Conservation (phyloP, 92 coral and sea anemone genomes). For the Desmophyllum pertusum region DNA sequence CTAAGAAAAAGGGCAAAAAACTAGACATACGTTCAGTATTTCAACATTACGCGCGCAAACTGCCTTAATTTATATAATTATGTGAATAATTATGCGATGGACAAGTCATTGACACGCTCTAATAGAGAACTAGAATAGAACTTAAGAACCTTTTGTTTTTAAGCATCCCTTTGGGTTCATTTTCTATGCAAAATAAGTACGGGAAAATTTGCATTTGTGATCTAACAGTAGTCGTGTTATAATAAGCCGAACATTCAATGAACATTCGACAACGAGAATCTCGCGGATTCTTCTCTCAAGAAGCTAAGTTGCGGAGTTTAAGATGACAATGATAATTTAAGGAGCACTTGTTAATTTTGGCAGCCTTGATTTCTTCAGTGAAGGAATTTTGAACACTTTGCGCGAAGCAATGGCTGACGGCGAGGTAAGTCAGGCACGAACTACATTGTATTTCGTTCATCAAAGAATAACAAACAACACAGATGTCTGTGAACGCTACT, state of each 20-base stretch:
- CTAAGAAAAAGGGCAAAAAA: background rate
- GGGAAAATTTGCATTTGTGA: slow-evolving; percentile 37
- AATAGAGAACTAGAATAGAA: background rate
- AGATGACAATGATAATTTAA: background rate
- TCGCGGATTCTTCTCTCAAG: background rate
- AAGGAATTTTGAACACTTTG: slow-evolving; percentile 17
- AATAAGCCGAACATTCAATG: background rate
- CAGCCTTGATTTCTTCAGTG: background rate
- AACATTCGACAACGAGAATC: background rate
- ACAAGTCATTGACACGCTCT: slow-evolving; percentile 2
- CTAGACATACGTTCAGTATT: background rate
- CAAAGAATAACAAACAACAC: background rate
- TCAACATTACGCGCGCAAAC: slow-evolving; percentile 10
- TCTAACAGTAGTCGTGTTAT: background rate
- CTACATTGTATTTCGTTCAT: too few species aligned
- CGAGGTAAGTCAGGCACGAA: slow-evolving; percentile 25
- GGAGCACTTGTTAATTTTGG: background rate
- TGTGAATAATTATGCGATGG: slow-evolving; percentile 22
- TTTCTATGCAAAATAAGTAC: slow-evolving; percentile 36
- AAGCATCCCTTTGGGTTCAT: background rate
- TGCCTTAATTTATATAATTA: slow-evolving; percentile 9
- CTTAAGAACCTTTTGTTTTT: slow-evolving; percentile 8
- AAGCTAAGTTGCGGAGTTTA: background rate
- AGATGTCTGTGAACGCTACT: too few species aligned
- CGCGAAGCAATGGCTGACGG: slow-evolving; percentile 34